Percentiles rank a stretch among this genome's conserved stretches.
Conservation (phyloP, 1,140 invertebrate genomes). For the Anadara kagoshimensis region DNA sequence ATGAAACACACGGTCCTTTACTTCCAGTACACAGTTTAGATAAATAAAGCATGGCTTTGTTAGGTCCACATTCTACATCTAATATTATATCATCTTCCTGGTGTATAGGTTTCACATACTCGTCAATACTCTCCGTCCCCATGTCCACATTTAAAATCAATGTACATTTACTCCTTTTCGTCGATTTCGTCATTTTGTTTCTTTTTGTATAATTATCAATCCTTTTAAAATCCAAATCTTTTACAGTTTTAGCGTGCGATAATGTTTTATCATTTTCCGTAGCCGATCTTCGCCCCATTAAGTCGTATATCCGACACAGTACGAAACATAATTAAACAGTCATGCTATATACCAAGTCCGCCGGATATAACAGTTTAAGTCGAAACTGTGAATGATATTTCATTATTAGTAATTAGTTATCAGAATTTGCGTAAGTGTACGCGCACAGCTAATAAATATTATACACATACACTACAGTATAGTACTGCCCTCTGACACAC, state of each 20-base stretch:
- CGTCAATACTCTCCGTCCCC: slow-evolving; percentile 53
- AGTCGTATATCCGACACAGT: slow-evolving; percentile 13
- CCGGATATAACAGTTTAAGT: too few relatives aligned
- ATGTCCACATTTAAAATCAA: slow-evolving; percentile 25
- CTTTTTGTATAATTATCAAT: not conserved
- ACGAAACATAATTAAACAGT: slow-evolving; percentile 16
- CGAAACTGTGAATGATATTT: slow-evolving; percentile 10
- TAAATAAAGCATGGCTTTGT: slow-evolving; percentile 72
- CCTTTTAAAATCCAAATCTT: slow-evolving; percentile 3
- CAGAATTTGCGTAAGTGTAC: slow-evolving; percentile 24
- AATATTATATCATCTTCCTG: slow-evolving; percentile 72
- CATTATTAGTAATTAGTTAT: slow-evolving; percentile 19
- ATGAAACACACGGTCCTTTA: slow-evolving; percentile 74
- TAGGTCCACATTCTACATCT: slow-evolving; percentile 75
- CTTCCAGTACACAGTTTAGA: slow-evolving; percentile 74
- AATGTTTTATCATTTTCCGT: slow-evolving; percentile 36
- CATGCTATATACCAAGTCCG: slow-evolving; percentile 8
- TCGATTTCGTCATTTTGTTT: slow-evolving; percentile 14
- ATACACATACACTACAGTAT: slow-evolving; percentile 8
- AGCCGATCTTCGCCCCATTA: slow-evolving; percentile 32
- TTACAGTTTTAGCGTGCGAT: slow-evolving; percentile 14
- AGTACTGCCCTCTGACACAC: slow-evolving; percentile 10
- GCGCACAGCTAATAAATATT: slow-evolving; percentile 1
- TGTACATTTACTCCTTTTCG: slow-evolving; percentile 17
- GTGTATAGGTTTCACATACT: slow-evolving; percentile 68